Percentiles rank a stretch among this genome's conserved stretches.
Evolutionary conservation across 2,113 vertebrate genomes (phyloP).

Genomic region (Cygnus atratus): DNA sequence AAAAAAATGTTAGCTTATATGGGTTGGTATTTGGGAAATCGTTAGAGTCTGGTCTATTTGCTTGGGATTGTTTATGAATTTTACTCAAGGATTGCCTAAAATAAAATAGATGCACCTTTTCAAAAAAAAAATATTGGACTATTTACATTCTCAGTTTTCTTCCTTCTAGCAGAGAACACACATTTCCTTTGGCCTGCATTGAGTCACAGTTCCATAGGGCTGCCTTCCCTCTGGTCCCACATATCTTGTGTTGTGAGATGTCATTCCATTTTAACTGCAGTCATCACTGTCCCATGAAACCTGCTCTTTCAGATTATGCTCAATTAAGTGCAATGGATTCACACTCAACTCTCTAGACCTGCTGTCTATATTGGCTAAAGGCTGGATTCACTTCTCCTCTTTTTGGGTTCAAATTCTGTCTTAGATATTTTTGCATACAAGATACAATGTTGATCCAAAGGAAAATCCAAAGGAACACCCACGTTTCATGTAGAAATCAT

Average conservation of each 20-base stretch:
- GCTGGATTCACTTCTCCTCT: background rate
- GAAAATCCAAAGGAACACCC: background rate
- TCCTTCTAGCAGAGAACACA: background rate
- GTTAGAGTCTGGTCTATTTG: background rate
- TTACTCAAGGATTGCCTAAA: background rate
- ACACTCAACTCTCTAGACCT: background rate
- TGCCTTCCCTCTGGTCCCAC: background rate
- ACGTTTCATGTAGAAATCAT: background rate
- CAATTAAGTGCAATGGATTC: background rate
- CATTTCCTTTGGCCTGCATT: background rate
- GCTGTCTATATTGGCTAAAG: background rate
- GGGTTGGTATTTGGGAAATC: background rate
- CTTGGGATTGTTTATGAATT: background rate
- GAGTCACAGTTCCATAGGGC: background rate
- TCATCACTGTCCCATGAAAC: background rate
- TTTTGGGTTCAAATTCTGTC: background rate
- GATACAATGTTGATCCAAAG: background rate
- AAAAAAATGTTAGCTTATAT: background rate
- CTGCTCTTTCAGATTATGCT: background rate
- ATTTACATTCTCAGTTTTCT: background rate
- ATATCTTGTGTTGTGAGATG: background rate
- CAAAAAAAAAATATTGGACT: background rate
- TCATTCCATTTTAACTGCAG: background rate
- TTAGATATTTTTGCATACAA: background rate
- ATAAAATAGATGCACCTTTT: background rate